Evolutionary conservation across 2,797 vertebrate species (phyloP).

Genomic region (Paedocypris micromegethes): DNA sequence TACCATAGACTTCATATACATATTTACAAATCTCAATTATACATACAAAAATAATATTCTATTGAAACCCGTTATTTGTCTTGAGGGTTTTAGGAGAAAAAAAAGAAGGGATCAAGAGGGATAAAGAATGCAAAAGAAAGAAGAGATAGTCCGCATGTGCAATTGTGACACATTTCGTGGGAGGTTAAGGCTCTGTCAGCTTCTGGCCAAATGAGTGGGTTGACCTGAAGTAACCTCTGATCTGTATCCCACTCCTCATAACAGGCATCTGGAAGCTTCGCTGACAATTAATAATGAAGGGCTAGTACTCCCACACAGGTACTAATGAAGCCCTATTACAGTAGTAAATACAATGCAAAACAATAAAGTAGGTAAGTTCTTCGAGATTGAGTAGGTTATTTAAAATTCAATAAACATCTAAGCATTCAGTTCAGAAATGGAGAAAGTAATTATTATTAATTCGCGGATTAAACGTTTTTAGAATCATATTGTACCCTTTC

Average conservation of each 20-base stretch:
- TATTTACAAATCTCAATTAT: no score
- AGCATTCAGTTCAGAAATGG: no score
- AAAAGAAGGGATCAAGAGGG: slow-evolving; percentile 18
- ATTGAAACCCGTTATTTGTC: slow-evolving; percentile 5
- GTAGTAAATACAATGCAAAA: no score
- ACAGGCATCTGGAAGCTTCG: slow-evolving; percentile 24
- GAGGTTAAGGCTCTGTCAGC: slow-evolving; percentile 15
- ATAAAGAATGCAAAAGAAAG: slow-evolving; percentile 25
- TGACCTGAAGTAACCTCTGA: slow-evolving; percentile 41
- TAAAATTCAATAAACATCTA: no score
- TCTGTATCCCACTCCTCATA: slow-evolving; percentile 38
- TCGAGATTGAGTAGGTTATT: no score
- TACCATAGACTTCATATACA: no score
- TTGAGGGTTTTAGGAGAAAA: slow-evolving; percentile 8
- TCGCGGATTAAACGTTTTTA: no score
- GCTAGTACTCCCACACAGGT: slow-evolving; percentile 26
- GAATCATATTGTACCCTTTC: no score
- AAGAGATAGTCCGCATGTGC: slow-evolving; percentile 27
- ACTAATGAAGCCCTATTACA: no score
- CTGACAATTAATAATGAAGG: slow-evolving; percentile 32
- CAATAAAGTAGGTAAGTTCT: no score
- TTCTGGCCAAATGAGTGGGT: slow-evolving; percentile 28
- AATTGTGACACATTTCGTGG: slow-evolving; percentile 28
- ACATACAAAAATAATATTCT: no score
- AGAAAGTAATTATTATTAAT: no score